Percentiles rank a stretch among this genome's conserved stretches.
Conservation (phyloP, 2,888 invertebrate species). For the Philonicus albiceps region DNA sequence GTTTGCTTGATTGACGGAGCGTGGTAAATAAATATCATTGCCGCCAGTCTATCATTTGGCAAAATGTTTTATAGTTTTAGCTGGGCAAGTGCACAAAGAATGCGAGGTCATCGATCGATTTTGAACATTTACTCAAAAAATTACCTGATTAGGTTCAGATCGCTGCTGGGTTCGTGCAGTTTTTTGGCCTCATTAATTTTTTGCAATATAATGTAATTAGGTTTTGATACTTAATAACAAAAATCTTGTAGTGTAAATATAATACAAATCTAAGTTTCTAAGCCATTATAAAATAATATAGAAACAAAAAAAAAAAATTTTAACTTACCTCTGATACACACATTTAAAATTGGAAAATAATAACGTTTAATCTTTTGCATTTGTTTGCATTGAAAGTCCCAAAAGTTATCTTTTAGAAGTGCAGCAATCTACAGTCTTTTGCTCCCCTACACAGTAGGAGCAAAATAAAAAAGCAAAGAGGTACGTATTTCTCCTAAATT, state of each 20-base stretch:
- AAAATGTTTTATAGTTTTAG: neutral
- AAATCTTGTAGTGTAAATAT: no score
- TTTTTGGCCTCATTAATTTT: neutral
- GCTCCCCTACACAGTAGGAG: neutral
- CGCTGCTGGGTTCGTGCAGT: neutral
- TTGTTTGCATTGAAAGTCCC: neutral
- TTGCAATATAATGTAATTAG: neutral
- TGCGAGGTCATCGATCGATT: neutral
- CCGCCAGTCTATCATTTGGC: neutral
- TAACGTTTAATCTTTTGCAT: neutral
- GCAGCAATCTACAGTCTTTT: neutral
- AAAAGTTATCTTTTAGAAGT: neutral
- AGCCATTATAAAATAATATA: neutral
- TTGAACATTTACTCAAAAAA: neutral
- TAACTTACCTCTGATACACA: neutral
- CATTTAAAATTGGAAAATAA: neutral
- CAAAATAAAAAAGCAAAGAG: neutral
- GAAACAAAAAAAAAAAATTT: neutral
- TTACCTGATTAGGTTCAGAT: neutral
- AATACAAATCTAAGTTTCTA: neutral
- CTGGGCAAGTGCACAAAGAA: neutral
- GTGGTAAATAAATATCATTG: slow-evolving; percentile 19
- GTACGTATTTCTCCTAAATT: neutral
- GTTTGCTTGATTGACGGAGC: slow-evolving; percentile 44
- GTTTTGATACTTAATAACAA: no score